phyloP scores from a whole-genome alignment of 2,888 invertebrate genomes.

The Clivina fossor region DNA sequence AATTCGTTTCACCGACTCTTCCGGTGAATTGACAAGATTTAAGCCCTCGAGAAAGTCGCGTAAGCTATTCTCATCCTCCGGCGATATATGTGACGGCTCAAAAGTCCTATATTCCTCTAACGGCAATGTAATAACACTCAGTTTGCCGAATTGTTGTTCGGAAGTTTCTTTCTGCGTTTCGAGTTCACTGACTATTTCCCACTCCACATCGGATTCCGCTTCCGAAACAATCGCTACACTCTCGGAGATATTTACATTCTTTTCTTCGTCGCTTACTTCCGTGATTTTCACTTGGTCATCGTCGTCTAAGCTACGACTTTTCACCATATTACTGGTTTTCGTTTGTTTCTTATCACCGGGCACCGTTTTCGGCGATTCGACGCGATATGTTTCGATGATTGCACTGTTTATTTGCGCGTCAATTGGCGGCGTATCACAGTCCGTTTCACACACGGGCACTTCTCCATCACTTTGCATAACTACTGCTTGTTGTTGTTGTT shows the following conservation, averaged over 20 bases:
- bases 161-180: slow-evolving; percentile 30
- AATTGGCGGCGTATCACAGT: too few relatives aligned
- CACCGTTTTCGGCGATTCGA: slow-evolving; percentile 49
- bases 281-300: slow-evolving; percentile 51
- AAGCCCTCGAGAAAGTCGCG: slow-evolving; percentile 60
- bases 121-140: slow-evolving; percentile 54
- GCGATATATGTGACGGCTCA: slow-evolving; percentile 51
- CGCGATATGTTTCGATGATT: slow-evolving; percentile 45
- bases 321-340: slow-evolving; percentile 39
- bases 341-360: slow-evolving; percentile 17
- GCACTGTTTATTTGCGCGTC: slow-evolving; percentile 33
- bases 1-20: slow-evolving; percentile 45
- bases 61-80: slow-evolving; percentile 61
- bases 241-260: slow-evolving; percentile 52
- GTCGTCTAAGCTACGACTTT: slow-evolving; percentile 51
- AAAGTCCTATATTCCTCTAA: slow-evolving; percentile 47
- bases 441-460: too few relatives aligned
- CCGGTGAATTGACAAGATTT: slow-evolving; percentile 58
- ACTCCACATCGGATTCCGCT: slow-evolving; percentile 64
- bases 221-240: slow-evolving; percentile 61
- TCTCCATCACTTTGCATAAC: too few relatives aligned
- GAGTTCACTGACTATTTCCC: slow-evolving; percentile 55
- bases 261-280: slow-evolving; percentile 49
- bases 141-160: slow-evolving; percentile 50
- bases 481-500: too few relatives aligned